Percentiles rank a stretch among this genome's conserved stretches.
Evolutionary conservation across 2,888 invertebrate species (phyloP).

Genomic region (Melieria omissa): DNA sequence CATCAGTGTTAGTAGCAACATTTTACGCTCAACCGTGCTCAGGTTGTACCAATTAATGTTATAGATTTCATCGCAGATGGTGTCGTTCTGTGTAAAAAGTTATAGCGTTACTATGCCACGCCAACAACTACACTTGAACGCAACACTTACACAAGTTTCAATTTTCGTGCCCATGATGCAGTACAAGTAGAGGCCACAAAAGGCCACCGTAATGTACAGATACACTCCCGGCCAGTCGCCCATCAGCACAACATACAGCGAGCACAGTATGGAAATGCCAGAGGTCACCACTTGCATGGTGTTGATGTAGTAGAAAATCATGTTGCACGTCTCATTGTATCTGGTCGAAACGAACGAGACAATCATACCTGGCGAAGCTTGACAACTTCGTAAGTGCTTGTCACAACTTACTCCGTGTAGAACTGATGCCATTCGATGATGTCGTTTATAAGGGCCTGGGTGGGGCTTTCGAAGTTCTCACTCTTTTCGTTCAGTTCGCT

Average conservation of each 20-base stretch:
- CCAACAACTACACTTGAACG: not conserved
- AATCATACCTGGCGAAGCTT: not conserved
- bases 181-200: conserved; percentile 50
- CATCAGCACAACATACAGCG: conserved; percentile 44
- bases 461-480: not conserved
- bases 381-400: not conserved
- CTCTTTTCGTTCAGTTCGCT: conserved; percentile 42
- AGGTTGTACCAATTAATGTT: conserved; percentile 47
- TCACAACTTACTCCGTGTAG: conserved; percentile 21
- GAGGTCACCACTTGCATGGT: conserved; percentile 30
- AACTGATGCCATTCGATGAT: conserved; percentile 30
- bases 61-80: conserved; percentile 42
- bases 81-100: conserved; percentile 40
- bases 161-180: conserved; percentile 52
- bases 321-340: conserved; percentile 20
- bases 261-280: conserved; percentile 27
- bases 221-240: conserved; percentile 51
- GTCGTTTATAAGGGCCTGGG: conserved; percentile 2
- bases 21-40: conserved; percentile 40
- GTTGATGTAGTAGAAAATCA: conserved; percentile 26
- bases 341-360: conserved; percentile 1
- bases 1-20: conserved; percentile 42
- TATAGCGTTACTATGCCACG: too few species aligned
- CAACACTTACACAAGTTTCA: conserved; percentile 47
- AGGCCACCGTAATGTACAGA: conserved; percentile 42